Conservation (phyloP, 2,797 vertebrate species). For the Diplodus puntazzo region DNA sequence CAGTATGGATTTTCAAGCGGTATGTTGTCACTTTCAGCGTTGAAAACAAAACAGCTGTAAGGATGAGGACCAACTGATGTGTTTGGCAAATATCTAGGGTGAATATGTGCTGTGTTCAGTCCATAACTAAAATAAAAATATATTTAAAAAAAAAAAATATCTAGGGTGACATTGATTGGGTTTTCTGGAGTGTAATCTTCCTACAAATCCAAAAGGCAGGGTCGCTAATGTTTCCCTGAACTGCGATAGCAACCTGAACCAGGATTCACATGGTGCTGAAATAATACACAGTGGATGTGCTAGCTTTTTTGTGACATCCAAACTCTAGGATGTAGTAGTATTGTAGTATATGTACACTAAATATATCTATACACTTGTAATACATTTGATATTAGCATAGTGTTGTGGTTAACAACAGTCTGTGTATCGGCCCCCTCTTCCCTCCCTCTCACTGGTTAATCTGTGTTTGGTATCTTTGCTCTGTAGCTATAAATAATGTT, state of each 20-base stretch:
- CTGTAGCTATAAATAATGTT: constrained; percentile 56
- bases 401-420: not conserved
- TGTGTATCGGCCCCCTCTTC: not conserved
- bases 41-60: not conserved
- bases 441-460: not conserved
- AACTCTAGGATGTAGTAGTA: not conserved
- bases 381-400: not conserved
- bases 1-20: not conserved
- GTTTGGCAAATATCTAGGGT: not conserved
- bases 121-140: too few species aligned
- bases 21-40: not conserved
- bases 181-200: not conserved
- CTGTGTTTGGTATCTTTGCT: constrained; percentile 38
- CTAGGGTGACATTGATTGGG: not conserved
- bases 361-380: not conserved
- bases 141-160: too few species aligned
- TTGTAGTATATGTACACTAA: not conserved
- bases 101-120: too few species aligned
- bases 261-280: not conserved
- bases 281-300: not conserved
- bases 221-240: not conserved
- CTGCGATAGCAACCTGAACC: not conserved
- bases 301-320: not conserved
- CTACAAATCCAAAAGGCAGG: not conserved
- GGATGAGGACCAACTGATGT: not conserved